A percentile compares a stretch with the other conserved stretches of the same genome.
phyloP scores from a whole-genome alignment of 1,140 invertebrate species.

The Drosophila jambulina region DNA sequence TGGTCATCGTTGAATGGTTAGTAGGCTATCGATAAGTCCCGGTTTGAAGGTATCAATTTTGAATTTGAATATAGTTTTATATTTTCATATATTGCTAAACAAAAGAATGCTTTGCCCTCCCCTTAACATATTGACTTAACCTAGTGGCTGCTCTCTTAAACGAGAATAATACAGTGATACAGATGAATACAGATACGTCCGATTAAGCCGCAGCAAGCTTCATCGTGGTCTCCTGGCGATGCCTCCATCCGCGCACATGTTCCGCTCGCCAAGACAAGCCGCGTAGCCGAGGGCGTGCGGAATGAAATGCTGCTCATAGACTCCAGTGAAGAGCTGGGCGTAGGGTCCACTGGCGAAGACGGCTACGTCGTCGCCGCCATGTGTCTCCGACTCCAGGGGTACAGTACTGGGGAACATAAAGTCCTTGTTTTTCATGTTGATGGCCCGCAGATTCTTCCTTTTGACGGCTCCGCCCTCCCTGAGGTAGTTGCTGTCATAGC shows the following conservation, averaged over 20 bases:
- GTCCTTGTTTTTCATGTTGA: constrained; percentile 82
- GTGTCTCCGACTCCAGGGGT: constrained; percentile 85
- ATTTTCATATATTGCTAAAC: background rate
- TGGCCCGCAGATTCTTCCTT: constrained; percentile 63
- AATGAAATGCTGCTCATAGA: constrained; percentile 90
- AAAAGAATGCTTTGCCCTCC: constrained; percentile 10
- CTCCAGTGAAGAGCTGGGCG: constrained; percentile 89
- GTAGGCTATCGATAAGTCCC: background rate
- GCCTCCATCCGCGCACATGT: constrained; percentile 63
- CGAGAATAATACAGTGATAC: constrained; percentile 57
- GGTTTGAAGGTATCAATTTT: background rate
- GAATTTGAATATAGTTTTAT: background rate
- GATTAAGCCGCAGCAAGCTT: background rate
- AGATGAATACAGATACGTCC: constrained; percentile 19
- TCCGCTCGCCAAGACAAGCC: constrained; percentile 87
- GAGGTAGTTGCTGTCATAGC: constrained; percentile 84
- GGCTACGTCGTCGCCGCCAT: constrained; percentile 87
- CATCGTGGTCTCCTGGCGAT: constrained; percentile 39
- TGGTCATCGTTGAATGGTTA: background rate
- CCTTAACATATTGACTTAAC: constrained; percentile 15
- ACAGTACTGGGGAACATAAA: constrained; percentile 86
- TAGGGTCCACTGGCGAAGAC: constrained; percentile 88
- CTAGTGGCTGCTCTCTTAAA: constrained; percentile 20
- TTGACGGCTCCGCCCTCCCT: constrained; percentile 50
- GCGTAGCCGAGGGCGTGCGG: constrained; percentile 90